Conservation (phyloP, 2,113 vertebrate genomes). For the Montifringilla adamsi region DNA sequence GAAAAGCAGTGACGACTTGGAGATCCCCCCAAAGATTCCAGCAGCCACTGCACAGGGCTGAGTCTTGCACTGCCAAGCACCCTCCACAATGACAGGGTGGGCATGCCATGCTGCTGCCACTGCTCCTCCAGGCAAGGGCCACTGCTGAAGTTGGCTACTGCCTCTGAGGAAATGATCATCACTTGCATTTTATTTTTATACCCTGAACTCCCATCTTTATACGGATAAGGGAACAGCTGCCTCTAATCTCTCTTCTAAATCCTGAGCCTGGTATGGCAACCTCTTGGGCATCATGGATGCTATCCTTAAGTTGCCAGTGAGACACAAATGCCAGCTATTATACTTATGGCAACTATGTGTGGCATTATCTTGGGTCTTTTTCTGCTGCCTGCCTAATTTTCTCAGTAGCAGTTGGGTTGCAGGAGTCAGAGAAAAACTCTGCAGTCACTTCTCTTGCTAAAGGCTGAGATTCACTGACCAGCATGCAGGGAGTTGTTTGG, state of each 20-base stretch:
- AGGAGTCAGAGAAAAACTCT: neutral
- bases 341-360: neutral
- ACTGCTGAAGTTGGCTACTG: neutral
- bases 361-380: neutral
- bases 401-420: neutral
- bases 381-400: neutral
- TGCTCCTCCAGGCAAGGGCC: neutral
- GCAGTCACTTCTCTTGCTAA: neutral
- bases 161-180: neutral
- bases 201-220: neutral
- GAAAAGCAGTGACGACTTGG: neutral
- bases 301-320: neutral
- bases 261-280: neutral
- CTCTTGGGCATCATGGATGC: neutral
- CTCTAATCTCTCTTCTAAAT: neutral
- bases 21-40: neutral
- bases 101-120: neutral
- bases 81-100: neutral
- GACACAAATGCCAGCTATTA: slow-evolving; percentile 15
- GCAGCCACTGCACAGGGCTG: neutral
- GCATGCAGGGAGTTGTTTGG: neutral
- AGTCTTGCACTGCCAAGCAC: neutral
- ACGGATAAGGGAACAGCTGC: slow-evolving; percentile 36
- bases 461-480: neutral
- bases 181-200: slow-evolving; percentile 44